Evolutionary conservation across 2,888 invertebrate species (phyloP).

Genomic region (Melinaea menophilus): DNA sequence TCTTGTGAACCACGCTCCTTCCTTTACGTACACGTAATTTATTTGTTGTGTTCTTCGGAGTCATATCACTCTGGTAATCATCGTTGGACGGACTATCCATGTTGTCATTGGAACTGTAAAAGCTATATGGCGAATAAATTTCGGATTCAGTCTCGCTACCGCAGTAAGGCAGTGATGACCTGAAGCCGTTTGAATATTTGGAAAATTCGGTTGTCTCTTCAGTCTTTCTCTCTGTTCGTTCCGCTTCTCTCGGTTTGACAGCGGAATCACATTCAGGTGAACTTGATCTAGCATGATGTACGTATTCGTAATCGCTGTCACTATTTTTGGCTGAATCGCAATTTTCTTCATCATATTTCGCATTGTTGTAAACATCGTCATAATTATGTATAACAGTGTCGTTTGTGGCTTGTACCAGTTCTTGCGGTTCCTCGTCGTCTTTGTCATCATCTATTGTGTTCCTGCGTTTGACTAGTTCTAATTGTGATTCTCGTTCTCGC

Average conservation of each 20-base stretch:
- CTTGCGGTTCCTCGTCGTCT: conserved; percentile 71
- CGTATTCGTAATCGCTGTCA: conserved; percentile 81
- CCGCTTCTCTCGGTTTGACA: conserved; percentile 64
- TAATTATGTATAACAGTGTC: conserved; percentile 70
- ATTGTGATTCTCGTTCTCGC: conserved; percentile 85
- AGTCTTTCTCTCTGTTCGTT: conserved; percentile 55
- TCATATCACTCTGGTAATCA: conserved; percentile 66
- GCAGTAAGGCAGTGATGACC: conserved; percentile 87
- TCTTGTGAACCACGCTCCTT: conserved; percentile 89
- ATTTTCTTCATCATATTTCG: conserved; percentile 68
- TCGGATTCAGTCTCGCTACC: conserved; percentile 91
- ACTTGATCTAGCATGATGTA: conserved; percentile 81
- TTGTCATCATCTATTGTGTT: conserved; percentile 75
- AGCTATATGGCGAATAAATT: conserved; percentile 89
- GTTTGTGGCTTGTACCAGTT: conserved; percentile 69
- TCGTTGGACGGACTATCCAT: conserved; percentile 66
- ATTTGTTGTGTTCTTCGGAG: conserved; percentile 74
- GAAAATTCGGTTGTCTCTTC: conserved; percentile 73
- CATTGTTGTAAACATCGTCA: conserved; percentile 70
- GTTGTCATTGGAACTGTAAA: conserved; percentile 81
- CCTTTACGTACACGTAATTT: conserved; percentile 87
- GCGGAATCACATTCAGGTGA: conserved; percentile 83
- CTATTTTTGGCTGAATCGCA: conserved; percentile 73
- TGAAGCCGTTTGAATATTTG: conserved; percentile 76
- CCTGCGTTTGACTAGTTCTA: conserved; percentile 77